Evolutionary conservation across 2,888 invertebrate genomes (phyloP).

Genomic region (Brenthis ino): DNA sequence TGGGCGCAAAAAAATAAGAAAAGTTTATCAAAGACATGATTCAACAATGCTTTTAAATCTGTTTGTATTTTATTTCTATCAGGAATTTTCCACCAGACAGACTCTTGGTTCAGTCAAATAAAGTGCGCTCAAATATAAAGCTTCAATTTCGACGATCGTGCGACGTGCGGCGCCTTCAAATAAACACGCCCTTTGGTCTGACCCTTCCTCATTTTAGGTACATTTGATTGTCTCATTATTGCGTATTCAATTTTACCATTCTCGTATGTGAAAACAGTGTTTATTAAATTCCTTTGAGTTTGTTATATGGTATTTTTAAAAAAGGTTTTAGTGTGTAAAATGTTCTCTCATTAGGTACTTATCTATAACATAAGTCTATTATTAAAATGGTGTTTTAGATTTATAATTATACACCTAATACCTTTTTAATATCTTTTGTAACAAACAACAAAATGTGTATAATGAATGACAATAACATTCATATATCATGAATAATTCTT

Average conservation of each 20-base stretch:
- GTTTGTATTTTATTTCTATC: conserved; percentile 8
- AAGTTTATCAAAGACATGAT: background rate
- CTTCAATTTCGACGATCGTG: conserved; percentile 69
- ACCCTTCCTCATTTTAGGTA: conserved; percentile 16
- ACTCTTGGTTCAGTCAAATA: conserved; percentile 57
- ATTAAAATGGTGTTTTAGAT: background rate
- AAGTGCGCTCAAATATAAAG: conserved; percentile 77
- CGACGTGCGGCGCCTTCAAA: conserved; percentile 56
- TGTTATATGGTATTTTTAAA: too few relatives aligned
- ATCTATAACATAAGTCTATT: too few relatives aligned
- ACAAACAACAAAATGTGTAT: background rate
- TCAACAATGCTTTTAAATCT: conserved; percentile 3
- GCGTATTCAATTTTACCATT: conserved; percentile 19
- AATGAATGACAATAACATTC: conserved; percentile 24
- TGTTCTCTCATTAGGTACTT: too few relatives aligned
- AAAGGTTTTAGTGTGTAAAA: too few relatives aligned
- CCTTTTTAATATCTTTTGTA: background rate
- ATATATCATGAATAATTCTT: conserved; percentile 75
- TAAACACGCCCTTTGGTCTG: conserved; percentile 21
- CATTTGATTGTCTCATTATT: conserved; percentile 19
- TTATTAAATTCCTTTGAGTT: too few relatives aligned
- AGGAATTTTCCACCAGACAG: conserved; percentile 11
- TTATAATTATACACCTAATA: background rate
- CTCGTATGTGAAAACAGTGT: background rate
- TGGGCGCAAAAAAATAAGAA: too few relatives aligned